Evolutionary conservation across 2,888 invertebrate genomes (phyloP), one percentile per base, ranked within the genome.

Genomic region (Syrphus vitripennis): DNA sequence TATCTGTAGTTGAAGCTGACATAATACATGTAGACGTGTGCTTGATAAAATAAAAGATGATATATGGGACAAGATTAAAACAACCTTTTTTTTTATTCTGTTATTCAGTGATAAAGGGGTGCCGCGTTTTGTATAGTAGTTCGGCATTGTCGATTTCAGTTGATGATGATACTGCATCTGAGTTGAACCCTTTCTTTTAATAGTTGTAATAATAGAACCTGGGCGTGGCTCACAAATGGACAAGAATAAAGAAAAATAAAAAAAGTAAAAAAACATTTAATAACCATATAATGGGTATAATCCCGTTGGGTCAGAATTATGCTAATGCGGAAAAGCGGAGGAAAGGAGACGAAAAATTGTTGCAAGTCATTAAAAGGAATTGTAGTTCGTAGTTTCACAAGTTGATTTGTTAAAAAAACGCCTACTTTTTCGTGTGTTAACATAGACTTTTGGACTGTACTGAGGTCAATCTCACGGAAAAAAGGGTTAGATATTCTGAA

Each of bases 161-260:
- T 63, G 61, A 40, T 53, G 67, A 67, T 67, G 37, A 55, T 37
- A 59, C 48, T 53, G 40, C 19, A 75, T 76, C 57, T 26, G 45
- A 48, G 53, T 55, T 78, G 61, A 77, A 86, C 81, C 84, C 84
- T 77, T 86, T 86, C 72, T 69, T 77, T 86, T 81, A 81, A 76
- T 77, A 77, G 76, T 72, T 71, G 72, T 53, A 24, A 84, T 84
- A 84, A 84, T 77, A 81, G 81, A 86, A 55, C 45, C 40, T 61
- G 77, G 84, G 84, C 86, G 86, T 86, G 86, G 77, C 69, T 70
- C 77, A 82, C 74, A 86, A 86, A 86, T 86, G 86, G 86, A 86
- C 86, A 86, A 57, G 86, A 86, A 74, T 59, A 69, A 50, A 45
- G 76, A 48, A 72, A 81, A 69, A 71, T 67, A 40, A 61, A 45